Conservation (phyloP, 2,797 vertebrate species). For the Lophura swinhoii region DNA sequence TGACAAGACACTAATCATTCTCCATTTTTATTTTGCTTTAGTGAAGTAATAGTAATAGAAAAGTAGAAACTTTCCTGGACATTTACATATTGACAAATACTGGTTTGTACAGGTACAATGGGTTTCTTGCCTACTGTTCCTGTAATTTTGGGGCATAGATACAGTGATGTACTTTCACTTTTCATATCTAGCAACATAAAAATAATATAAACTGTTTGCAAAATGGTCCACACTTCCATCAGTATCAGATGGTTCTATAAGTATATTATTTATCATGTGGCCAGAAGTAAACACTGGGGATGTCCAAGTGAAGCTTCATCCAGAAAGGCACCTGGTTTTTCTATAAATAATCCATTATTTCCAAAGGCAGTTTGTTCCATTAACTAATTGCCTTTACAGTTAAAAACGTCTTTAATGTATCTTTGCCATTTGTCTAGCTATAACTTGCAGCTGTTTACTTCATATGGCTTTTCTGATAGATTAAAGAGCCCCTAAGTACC, state of each 20-base stretch:
- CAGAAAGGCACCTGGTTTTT: not conserved
- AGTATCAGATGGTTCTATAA: not conserved
- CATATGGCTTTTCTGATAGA: slow-evolving; percentile 37
- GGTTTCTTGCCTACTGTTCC: not conserved
- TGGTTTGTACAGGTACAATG: not conserved
- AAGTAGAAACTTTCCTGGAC: not conserved
- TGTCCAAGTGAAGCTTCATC: not conserved
- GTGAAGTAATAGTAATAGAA: not conserved
- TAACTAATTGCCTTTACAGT: not conserved
- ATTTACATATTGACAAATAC: not conserved
- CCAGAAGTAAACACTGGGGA: not conserved
- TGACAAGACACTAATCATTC: not conserved
- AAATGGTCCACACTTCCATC: not conserved
- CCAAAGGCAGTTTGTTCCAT: not conserved
- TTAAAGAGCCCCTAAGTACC: slow-evolving; percentile 52
- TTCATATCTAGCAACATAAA: not conserved
- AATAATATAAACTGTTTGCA: not conserved
- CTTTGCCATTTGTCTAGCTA: not conserved
- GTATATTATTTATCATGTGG: not conserved
- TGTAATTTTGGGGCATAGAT: not conserved
- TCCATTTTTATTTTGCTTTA: not conserved
- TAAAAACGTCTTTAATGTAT: not conserved
- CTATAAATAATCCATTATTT: not conserved
- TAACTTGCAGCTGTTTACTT: slow-evolving; percentile 34
- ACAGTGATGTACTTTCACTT: not conserved